These are phyloP conservation scores for Pheucticus melanocephalus DNA, from an alignment of 2,113 vertebrate species.

Conservation along the genomic window DNA sequence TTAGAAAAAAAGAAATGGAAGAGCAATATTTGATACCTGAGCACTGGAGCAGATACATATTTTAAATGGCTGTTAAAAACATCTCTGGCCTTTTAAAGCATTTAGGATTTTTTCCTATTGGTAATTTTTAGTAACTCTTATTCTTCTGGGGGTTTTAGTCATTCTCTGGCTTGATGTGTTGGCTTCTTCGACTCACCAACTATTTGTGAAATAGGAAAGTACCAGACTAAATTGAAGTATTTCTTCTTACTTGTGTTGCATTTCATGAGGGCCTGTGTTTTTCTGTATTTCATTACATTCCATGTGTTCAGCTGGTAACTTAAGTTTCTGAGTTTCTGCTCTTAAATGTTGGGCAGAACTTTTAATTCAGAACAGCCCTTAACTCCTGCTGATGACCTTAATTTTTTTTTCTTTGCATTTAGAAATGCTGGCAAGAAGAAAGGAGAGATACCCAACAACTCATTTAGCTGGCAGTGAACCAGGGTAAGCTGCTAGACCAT, in stretches of 20 bases:
- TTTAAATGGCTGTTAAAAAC: not conserved
- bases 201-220: not conserved
- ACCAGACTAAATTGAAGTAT: not conserved
- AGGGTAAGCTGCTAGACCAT: not conserved
- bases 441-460: not conserved
- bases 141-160: not conserved
- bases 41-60: not conserved
- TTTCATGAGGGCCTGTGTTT: not conserved
- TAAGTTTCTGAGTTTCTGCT: not conserved
- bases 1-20: not conserved
- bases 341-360: not conserved
- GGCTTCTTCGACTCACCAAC: not conserved
- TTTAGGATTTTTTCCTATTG: not conserved
- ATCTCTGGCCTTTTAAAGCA: not conserved
- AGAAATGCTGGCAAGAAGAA: not conserved
- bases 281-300: not conserved
- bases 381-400: not conserved
- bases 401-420: not conserved
- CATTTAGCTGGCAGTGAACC: not conserved
- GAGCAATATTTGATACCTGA: not conserved
- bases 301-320: not conserved
- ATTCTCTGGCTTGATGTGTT: constrained; percentile 16
- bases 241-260: not conserved
- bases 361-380: not conserved
- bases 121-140: not conserved